Base-by-base conservation (phyloP, 2,113 vertebrate genomes). In the Marmota monax region DNA sequence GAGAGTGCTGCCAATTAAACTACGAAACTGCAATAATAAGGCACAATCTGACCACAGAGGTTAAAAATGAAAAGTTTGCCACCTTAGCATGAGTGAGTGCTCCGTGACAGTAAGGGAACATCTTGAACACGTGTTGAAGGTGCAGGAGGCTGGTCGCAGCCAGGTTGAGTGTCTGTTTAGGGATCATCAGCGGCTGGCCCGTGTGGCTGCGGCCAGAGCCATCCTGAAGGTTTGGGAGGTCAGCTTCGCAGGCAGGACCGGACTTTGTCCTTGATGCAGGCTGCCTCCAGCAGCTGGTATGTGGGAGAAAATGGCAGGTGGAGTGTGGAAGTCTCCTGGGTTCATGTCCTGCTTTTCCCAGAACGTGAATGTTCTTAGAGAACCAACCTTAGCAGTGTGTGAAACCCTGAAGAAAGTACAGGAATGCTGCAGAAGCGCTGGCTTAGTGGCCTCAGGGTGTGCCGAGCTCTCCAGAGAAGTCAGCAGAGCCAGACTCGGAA, bases 181-280 rank as follows among this genome's bases (percentile, higher is more conserved):
- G 11, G 48, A 25, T 12, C 2, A 1, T 39, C 4, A 1, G 34
- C 12, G 13, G 23, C 34, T 48, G 25, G 11, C 10, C 11, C 4
- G 20, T 20, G 13, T 14, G 77, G 5, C 5, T 4, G 48, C 23
- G 10, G n/a, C n/a, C 0, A 7, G 2, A 0, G 25, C 45, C 1
- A 4, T 13, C 25, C 74, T 9, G 5, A 25, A 65, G 77, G 53
- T 32, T 5, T 13, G 1, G 2, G 34, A 1, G 1, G 14, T 53
- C 1, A 0, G 11, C 53, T 11, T 63, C 18, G 11, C 17, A 14
- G 0, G 0, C 3, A 1, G 27, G n/a, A 25, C 17, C 7, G 0
- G 20, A 4, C 4, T 16, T 11, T 14, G 5, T 42, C 12, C 5
- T 39, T 22, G 22, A 3, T n/a, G 29, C 13, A 32, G 8, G 8